Evolutionary conservation across 1,140 invertebrate species (phyloP), one percentile per base, ranked within the genome.

Genomic region (Halotydeus destructor): DNA sequence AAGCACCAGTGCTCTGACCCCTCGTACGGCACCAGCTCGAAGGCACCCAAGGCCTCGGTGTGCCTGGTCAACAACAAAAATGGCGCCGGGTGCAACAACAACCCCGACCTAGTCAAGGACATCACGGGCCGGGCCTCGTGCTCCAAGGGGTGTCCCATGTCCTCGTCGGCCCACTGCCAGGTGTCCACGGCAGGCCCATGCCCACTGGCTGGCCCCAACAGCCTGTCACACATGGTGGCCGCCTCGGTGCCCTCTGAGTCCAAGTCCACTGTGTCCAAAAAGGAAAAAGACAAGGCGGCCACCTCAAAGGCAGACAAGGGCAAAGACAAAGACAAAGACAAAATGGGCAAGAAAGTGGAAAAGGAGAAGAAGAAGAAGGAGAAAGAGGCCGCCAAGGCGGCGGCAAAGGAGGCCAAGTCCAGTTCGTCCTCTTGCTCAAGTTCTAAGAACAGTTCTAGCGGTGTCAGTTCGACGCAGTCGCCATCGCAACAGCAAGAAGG

Each of bases 401-500:
- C 43, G 19, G 19, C 33, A 14, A 31, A 21, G 12, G 36, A 31
- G 11, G 39, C 34, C 19, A n/a, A n/a, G n/a, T n/a, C n/a, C n/a
- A n/a, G n/a, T n/a, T n/a, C n/a, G n/a, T n/a, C n/a, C n/a, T n/a
- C n/a, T n/a, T n/a, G n/a, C n/a, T n/a, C n/a, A n/a, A n/a, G n/a
- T n/a, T n/a, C n/a, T n/a, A n/a, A n/a, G n/a, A n/a, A n/a, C n/a
- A n/a, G n/a, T n/a, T n/a, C n/a, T n/a, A n/a, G n/a, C n/a, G n/a
- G n/a, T n/a, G n/a, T n/a, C n/a, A n/a, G n/a, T n/a, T n/a, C n/a
- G n/a, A 25, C 27, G 5, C 38, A 28, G 24, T 27, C 9, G 5
- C 25, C 36, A 21, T 8, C 24, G 16, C 34, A 45, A 22, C 41
- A 49, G 23, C 36, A 45, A 18, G 44, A 49, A 30, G 45, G 50